Percentiles rank a stretch among this genome's conserved stretches.
These are phyloP conservation scores for Oreochromis grahami DNA, from an alignment of 2,797 vertebrate species.

Conservation along the genomic window DNA sequence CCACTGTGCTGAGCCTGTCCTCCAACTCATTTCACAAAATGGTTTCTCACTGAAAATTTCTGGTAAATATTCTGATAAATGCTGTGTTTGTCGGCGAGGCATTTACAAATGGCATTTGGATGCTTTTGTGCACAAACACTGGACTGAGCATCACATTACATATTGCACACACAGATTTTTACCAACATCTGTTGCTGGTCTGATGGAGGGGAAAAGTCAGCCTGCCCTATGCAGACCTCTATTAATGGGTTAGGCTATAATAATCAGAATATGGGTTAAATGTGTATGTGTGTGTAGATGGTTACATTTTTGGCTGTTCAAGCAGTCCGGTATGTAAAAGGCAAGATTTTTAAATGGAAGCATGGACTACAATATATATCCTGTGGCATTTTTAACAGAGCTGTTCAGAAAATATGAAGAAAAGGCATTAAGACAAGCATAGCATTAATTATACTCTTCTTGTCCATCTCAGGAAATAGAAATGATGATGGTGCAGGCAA, in stretches of 20 bases:
- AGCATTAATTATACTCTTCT: background rate
- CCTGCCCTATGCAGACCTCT: background rate
- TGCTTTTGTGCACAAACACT: background rate
- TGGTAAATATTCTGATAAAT: background rate
- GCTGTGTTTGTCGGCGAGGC: background rate
- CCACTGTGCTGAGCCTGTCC: background rate
- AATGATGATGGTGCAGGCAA: background rate
- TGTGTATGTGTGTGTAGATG: background rate
- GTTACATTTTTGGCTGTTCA: background rate
- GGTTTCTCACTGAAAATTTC: background rate
- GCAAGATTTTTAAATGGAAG: background rate
- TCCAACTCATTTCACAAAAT: background rate
- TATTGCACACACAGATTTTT: background rate
- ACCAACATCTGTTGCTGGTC: constrained; percentile 30
- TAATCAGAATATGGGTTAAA: background rate
- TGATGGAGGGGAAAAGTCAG: background rate
- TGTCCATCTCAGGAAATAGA: background rate
- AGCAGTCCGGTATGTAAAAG: background rate
- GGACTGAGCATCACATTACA: background rate
- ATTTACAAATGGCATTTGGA: background rate
- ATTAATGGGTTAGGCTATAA: constrained; percentile 6
- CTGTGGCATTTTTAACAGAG: background rate
- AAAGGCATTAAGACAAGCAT: background rate
- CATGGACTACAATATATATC: background rate
- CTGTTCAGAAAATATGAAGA: background rate